These are phyloP conservation scores for Chaunax sp. DNA, from an alignment of 2,797 vertebrate species.

Conservation along the genomic window DNA sequence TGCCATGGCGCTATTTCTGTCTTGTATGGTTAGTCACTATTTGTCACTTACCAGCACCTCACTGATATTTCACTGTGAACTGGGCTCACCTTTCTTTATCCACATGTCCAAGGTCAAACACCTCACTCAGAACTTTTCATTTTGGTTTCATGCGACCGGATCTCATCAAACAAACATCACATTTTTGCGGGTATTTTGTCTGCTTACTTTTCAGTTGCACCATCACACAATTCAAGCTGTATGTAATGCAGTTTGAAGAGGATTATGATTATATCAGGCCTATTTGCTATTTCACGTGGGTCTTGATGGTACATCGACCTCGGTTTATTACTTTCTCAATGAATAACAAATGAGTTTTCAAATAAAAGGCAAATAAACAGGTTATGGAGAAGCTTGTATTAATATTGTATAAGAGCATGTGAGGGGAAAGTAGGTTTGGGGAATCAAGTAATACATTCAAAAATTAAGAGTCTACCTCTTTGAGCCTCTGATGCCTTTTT, in stretches of 20 bases:
- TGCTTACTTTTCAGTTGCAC: conserved; percentile 33
- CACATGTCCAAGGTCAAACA: conserved; percentile 46
- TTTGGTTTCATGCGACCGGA: conserved; percentile 29
- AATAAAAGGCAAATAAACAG: conserved; percentile 76
- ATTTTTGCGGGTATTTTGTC: conserved; percentile 11
- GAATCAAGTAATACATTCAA: conserved; percentile 53
- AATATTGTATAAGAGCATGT: conserved; percentile 54
- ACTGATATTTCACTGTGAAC: conserved; percentile 5
- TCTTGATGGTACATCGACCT: conserved; percentile 75
- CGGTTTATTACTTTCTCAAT: conserved; percentile 76
- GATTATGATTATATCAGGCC: conserved; percentile 75
- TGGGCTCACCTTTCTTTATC: conserved; percentile 17
- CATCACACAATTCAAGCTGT: conserved; percentile 58
- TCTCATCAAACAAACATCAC: conserved; percentile 31
- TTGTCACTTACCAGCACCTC: conserved; percentile 88
- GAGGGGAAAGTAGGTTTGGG: conserved; percentile 34
- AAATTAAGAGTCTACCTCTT: conserved; percentile 45
- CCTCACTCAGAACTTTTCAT: conserved; percentile 29
- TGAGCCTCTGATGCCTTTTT: conserved; percentile 39
- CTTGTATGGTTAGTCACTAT: conserved; percentile 91
- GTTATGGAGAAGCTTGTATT: conserved; percentile 49
- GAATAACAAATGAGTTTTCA: conserved; percentile 77
- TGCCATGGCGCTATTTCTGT: conserved; percentile 89
- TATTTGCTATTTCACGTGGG: conserved; percentile 78
- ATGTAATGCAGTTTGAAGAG: conserved; percentile 71